Conservation (phyloP, 2,888 invertebrate species). For the Troides helena region DNA sequence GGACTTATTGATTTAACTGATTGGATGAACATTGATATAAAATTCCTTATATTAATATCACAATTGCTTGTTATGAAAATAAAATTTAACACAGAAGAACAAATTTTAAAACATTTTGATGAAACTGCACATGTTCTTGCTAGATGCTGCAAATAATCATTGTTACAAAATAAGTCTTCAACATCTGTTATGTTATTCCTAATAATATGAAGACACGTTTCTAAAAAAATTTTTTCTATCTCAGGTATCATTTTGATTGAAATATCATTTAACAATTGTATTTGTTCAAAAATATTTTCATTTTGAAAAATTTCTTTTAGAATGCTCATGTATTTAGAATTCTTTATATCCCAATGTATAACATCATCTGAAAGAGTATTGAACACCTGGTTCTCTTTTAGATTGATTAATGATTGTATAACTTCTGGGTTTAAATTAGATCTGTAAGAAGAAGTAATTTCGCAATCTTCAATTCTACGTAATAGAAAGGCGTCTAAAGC, state of each 20-base stretch:
- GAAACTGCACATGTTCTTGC: constrained; percentile 52
- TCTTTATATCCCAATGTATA: constrained; percentile 48
- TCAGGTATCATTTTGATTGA: constrained; percentile 59
- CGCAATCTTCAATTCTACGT: constrained; percentile 48
- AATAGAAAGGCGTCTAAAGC: constrained; percentile 59
- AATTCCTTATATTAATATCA: constrained; percentile 44
- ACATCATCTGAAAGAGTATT: constrained; percentile 47
- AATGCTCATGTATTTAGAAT: constrained; percentile 42
- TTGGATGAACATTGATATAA: constrained; percentile 51
- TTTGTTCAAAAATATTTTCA: constrained; percentile 33
- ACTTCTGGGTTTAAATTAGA: constrained; percentile 54
- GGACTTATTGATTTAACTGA: constrained; percentile 44
- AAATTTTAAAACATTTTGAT: constrained; percentile 61
- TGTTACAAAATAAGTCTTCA: constrained; percentile 38
- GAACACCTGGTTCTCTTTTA: constrained; percentile 45
- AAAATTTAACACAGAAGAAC: constrained; percentile 54
- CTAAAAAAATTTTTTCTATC: constrained; percentile 54
- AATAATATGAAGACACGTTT: constrained; percentile 43
- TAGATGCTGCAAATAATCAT: constrained; percentile 42
- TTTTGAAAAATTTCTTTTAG: constrained; percentile 47
- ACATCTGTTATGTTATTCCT: constrained; percentile 37
- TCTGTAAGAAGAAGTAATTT: constrained; percentile 44
- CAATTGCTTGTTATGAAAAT: constrained; percentile 57
- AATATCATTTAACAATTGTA: constrained; percentile 45
- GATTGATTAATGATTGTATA: constrained; percentile 60